Conservation (phyloP, 53 echinoderm and acorn worm genomes). For the Pentamera pediparva region DNA sequence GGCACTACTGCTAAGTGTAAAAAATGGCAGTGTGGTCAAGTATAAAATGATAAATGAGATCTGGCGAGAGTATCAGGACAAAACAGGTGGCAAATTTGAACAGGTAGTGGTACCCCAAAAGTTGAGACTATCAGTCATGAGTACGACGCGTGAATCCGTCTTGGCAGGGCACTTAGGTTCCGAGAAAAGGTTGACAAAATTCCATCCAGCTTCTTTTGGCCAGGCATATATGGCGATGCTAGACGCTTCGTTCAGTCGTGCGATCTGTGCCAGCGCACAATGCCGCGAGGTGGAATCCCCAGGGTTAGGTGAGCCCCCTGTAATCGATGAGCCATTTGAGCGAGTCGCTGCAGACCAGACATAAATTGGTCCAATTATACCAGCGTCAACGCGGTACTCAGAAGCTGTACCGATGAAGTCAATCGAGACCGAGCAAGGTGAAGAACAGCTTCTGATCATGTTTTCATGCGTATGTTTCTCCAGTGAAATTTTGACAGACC, state of each 20-base stretch:
- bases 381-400: constrained; percentile 40
- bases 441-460: constrained; percentile 40
- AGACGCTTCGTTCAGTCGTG: constrained; percentile 42
- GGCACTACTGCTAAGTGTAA: too few relatives aligned
- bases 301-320: constrained; percentile 39
- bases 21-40: too few relatives aligned
- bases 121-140: constrained; percentile 30
- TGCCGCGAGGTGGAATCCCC: constrained; percentile 33
- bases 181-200: constrained; percentile 47
- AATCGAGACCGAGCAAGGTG: constrained; percentile 30
- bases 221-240: constrained; percentile 36
- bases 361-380: constrained; percentile 46
- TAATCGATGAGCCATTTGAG: constrained; percentile 37
- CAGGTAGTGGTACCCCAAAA: constrained; percentile 39
- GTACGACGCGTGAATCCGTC: constrained; percentile 49
- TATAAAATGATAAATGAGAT: too few relatives aligned
- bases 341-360: constrained; percentile 45
- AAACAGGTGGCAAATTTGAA: background rate
- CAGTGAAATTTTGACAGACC: constrained; percentile 44
- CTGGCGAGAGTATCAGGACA: background rate
- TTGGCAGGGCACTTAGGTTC: constrained; percentile 46
- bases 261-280: constrained; percentile 54
- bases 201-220: constrained; percentile 31
- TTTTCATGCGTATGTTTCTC: constrained; percentile 49
- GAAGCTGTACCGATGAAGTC: constrained; percentile 42